Evolutionary conservation across 2,888 invertebrate species (phyloP).

Genomic region (Oligia latruncula): DNA sequence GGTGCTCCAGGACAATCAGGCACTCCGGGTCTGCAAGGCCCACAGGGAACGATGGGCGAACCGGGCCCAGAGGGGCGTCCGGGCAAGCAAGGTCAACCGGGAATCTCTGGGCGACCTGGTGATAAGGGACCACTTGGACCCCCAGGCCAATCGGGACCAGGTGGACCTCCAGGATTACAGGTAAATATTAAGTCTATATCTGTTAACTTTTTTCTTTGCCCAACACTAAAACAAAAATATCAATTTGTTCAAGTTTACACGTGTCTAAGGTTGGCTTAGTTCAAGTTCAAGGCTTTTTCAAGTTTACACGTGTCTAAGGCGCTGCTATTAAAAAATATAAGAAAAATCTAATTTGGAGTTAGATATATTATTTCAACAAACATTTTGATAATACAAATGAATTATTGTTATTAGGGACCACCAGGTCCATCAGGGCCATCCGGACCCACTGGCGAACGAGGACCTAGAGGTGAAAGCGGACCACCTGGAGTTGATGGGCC

Average conservation of each 20-base stretch:
- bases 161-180: slow-evolving; percentile 93
- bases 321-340: too few species aligned
- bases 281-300: too few species aligned
- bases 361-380: background rate
- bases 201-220: background rate
- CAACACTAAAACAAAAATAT: background rate
- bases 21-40: slow-evolving; percentile 92
- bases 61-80: slow-evolving; percentile 91
- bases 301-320: too few species aligned
- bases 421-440: slow-evolving; percentile 91
- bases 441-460: slow-evolving; percentile 93
- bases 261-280: too few species aligned
- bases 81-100: slow-evolving; percentile 93
- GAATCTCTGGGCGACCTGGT: slow-evolving; percentile 93
- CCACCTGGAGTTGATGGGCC: slow-evolving; percentile 94
- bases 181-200: slow-evolving; percentile 79
- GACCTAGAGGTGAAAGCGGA: slow-evolving; percentile 93
- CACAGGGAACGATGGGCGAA: slow-evolving; percentile 91
- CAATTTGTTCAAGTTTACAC: background rate
- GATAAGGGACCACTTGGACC: slow-evolving; percentile 94
- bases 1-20: slow-evolving; percentile 93
- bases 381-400: background rate
- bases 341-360: background rate
- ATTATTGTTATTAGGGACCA: slow-evolving; percentile 89
- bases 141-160: slow-evolving; percentile 91